Conservation (phyloP, 2,113 vertebrate genomes). For the Gymnarchus niloticus region DNA sequence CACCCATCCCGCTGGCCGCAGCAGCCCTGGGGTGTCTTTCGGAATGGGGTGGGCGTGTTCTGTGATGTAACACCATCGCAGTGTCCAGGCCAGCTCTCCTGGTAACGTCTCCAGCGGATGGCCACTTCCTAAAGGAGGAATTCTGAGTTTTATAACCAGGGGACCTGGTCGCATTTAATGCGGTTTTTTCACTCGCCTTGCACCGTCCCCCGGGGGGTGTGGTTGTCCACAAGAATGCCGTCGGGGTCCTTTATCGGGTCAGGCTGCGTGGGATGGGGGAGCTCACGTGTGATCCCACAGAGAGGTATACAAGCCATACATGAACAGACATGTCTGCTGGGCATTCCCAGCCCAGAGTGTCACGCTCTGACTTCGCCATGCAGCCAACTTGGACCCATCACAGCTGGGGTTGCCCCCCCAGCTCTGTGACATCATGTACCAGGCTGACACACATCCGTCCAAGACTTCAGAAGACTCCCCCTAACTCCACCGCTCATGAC, state of each 20-base stretch:
- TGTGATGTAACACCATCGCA: background rate
- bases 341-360: background rate
- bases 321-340: background rate
- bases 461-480: constrained; percentile 16
- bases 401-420: background rate
- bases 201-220: background rate
- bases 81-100: background rate
- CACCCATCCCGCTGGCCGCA: background rate
- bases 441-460: constrained; percentile 4
- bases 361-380: no score
- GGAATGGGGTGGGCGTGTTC: background rate
- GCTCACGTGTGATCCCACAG: background rate
- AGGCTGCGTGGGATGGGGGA: background rate
- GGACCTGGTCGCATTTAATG: background rate
- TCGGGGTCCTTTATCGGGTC: constrained; percentile 1
- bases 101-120: background rate
- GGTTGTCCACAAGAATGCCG: constrained; percentile 17
- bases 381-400: background rate
- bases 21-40: background rate
- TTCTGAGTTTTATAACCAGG: background rate
- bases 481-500: background rate
- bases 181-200: no score
- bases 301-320: background rate
- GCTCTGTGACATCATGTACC: no score
- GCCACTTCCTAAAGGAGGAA: background rate